A percentile compares a stretch with the other conserved stretches of the same genome.
Conservation (phyloP, 2,888 invertebrate species). For the Drosophila recens region DNA sequence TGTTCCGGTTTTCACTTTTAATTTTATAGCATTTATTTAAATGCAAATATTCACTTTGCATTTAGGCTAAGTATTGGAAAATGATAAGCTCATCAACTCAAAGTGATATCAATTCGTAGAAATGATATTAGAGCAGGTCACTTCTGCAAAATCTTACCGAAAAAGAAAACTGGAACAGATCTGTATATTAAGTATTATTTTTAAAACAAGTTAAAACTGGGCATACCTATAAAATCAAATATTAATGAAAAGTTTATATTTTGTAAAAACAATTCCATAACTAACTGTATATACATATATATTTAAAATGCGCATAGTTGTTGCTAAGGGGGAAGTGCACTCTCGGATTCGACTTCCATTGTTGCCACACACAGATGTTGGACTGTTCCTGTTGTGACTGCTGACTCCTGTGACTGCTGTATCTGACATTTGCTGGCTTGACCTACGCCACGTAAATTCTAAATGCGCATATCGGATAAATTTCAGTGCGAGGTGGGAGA, state of each 20-base stretch:
- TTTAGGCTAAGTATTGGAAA: no score
- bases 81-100: no score
- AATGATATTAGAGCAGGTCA: no score
- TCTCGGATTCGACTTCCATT: slow-evolving; percentile 14
- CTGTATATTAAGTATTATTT: no score
- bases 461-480: slow-evolving; percentile 67
- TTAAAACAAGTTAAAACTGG: no score
- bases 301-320: slow-evolving; percentile 33
- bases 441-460: slow-evolving; percentile 69
- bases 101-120: no score
- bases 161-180: no score
- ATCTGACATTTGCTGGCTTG: slow-evolving; percentile 52
- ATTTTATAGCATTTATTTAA: no score
- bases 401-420: background rate
- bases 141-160: no score
- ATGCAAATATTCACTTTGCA: no score
- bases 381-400: background rate
- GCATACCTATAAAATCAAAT: no score
- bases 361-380: slow-evolving; percentile 13
- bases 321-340: slow-evolving; percentile 20
- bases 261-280: background rate
- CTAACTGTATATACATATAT: background rate
- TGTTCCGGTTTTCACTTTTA: no score
- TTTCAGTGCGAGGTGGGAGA: background rate
- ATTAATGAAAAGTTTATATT: background rate